phyloP scores from a whole-genome alignment of 2,888 invertebrate species.

The Luperina testacea region DNA sequence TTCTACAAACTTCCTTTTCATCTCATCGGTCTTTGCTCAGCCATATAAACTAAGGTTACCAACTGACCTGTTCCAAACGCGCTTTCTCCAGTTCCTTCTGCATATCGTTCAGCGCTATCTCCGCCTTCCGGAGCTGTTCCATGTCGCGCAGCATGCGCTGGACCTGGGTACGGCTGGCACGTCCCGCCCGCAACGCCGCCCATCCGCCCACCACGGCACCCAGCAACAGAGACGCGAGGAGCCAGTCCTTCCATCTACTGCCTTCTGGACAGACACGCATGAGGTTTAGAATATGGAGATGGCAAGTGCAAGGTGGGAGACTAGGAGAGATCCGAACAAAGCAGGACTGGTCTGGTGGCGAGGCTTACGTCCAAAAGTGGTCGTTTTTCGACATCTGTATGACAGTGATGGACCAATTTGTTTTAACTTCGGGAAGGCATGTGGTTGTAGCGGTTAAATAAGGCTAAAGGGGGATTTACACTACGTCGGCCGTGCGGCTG shows the following conservation, averaged over 20 bases:
- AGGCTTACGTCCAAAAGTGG: not conserved
- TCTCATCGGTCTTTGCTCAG: not conserved
- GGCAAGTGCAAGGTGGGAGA: not conserved
- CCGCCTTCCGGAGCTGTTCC: slow-evolving; percentile 97
- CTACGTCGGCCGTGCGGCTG: not conserved
- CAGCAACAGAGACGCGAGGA: slow-evolving; percentile 95
- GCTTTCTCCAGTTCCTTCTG: slow-evolving; percentile 96
- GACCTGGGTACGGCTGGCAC: slow-evolving; percentile 95
- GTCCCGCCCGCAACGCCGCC: slow-evolving; percentile 97
- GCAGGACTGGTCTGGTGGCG: not conserved
- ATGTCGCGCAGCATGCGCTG: slow-evolving; percentile 98
- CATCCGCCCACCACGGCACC: slow-evolving; percentile 96
- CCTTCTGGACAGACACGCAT: slow-evolving; percentile 89
- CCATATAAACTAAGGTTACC: not conserved
- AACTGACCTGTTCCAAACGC: slow-evolving; percentile 92
- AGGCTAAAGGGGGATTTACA: not conserved
- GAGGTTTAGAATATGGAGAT: slow-evolving; percentile 28
- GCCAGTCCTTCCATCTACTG: slow-evolving; percentile 96
- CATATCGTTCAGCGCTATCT: slow-evolving; percentile 95
- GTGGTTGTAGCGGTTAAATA: not conserved
- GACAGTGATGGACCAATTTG: not conserved
- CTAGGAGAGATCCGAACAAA: not conserved
- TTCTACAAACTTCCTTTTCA: not conserved
- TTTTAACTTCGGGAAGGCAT: not conserved
- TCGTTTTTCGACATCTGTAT: not conserved